Percentiles rank a stretch among this genome's conserved stretches.
These are phyloP conservation scores for Atta cephalotes DNA, from an alignment of 1,140 invertebrate genomes.

Conservation along the genomic window DNA sequence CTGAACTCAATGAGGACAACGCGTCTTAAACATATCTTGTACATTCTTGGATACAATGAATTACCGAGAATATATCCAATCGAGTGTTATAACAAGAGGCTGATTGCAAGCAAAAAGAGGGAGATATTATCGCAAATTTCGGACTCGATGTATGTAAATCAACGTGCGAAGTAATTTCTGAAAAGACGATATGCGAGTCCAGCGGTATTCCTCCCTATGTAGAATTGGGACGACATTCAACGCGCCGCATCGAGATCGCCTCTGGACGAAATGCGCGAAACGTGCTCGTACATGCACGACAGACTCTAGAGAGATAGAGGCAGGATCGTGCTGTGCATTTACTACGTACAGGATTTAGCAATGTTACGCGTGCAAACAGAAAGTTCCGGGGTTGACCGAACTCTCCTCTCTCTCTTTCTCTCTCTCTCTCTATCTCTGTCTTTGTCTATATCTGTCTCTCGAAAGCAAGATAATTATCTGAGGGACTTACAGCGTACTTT, in stretches of 20 bases:
- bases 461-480: constrained; percentile 82
- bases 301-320: constrained; percentile 65
- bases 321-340: constrained; percentile 70
- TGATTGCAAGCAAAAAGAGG: neutral
- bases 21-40: constrained; percentile 36
- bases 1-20: neutral
- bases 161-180: neutral
- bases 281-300: constrained; percentile 36
- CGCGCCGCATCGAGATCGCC: constrained; percentile 17
- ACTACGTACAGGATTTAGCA: constrained; percentile 71
- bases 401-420: constrained; percentile 3
- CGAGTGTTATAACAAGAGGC: constrained; percentile 52
- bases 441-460: neutral
- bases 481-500: constrained; percentile 81
- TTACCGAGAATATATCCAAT: neutral
- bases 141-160: neutral
- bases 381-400: constrained; percentile 64
- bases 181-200: neutral
- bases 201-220: neutral
- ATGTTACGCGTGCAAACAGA: constrained; percentile 63
- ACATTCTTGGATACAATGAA: neutral
- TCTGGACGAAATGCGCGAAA: constrained; percentile 4
- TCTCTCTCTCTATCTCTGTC: neutral
- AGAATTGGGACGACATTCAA: constrained; percentile 18
- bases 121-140: constrained; percentile 25